Conservation (phyloP, 2,113 vertebrate species). For the Muntiacus reevesi region DNA sequence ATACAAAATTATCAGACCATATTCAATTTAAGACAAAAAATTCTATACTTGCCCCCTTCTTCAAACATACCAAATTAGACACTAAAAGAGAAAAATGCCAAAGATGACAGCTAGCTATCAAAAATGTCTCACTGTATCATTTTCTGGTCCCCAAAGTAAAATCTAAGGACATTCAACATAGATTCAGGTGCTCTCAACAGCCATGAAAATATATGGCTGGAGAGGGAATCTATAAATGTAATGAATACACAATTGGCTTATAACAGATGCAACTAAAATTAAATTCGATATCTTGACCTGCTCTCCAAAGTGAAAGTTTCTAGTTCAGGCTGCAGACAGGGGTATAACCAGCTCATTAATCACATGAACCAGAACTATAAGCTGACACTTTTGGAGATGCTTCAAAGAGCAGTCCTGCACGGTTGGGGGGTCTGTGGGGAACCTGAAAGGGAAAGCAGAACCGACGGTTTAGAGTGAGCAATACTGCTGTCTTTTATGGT, state of each 20-base stretch:
- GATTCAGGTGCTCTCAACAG: slow-evolving; percentile 48
- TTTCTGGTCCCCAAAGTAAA: slow-evolving; percentile 68
- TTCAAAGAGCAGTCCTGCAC: slow-evolving; percentile 9
- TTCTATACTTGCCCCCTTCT: background rate
- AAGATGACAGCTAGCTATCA: slow-evolving; percentile 51
- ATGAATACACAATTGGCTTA: slow-evolving; percentile 70
- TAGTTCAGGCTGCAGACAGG: slow-evolving; percentile 52
- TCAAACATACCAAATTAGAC: slow-evolving; percentile 36
- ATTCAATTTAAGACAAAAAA: slow-evolving; percentile 39
- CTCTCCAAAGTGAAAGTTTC: slow-evolving; percentile 68
- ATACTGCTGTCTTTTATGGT: background rate
- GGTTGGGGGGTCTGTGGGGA: background rate
- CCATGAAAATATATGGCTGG: slow-evolving; percentile 62
- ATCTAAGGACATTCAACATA: slow-evolving; percentile 57
- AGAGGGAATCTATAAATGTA: slow-evolving; percentile 67
- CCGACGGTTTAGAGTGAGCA: background rate
- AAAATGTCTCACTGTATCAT: slow-evolving; percentile 41
- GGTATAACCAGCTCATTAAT: slow-evolving; percentile 62
- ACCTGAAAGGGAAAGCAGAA: background rate
- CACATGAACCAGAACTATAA: slow-evolving; percentile 39
- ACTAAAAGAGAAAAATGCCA: slow-evolving; percentile 50
- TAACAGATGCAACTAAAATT: slow-evolving; percentile 65
- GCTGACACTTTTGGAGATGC: slow-evolving; percentile 13
- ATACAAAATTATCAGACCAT: background rate
- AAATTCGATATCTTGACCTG: slow-evolving; percentile 66